Evolutionary conservation across 2,888 invertebrate species (phyloP).

Genomic region (Elmis aenea): DNA sequence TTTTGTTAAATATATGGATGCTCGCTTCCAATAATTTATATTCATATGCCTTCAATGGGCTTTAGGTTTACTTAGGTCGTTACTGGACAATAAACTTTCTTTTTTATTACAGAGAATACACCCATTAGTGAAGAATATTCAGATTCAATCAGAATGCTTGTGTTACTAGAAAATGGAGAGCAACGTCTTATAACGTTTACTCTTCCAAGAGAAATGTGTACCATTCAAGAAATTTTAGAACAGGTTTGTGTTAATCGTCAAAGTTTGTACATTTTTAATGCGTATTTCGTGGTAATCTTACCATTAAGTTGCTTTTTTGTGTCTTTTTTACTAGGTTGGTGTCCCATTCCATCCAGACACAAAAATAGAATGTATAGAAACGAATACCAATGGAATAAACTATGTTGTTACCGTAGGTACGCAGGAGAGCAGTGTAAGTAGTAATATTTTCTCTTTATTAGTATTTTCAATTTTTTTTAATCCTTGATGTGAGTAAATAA

Average conservation of each 20-base stretch:
- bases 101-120: constrained; percentile 32
- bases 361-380: constrained; percentile 68
- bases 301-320: too few relatives aligned
- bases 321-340: constrained; percentile 51
- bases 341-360: constrained; percentile 67
- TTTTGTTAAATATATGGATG: too few relatives aligned
- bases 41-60: too few relatives aligned
- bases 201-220: constrained; percentile 75
- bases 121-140: constrained; percentile 52
- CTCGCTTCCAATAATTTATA: too few relatives aligned
- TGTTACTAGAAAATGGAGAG: constrained; percentile 70
- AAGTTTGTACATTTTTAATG: constrained; percentile 57
- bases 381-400: constrained; percentile 70
- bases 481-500: too few relatives aligned
- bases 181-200: constrained; percentile 79
- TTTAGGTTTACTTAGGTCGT: too few relatives aligned
- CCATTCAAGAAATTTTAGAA: constrained; percentile 74
- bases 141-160: constrained; percentile 74
- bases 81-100: background rate
- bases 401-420: constrained; percentile 70
- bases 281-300: constrained; percentile 6
- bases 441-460: too few relatives aligned
- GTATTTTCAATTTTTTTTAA: too few relatives aligned
- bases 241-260: constrained; percentile 52
- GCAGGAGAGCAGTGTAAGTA: constrained; percentile 22